A percentile compares a stretch with the other conserved stretches of the same genome.
phyloP scores from a whole-genome alignment of 2,113 vertebrate species.

The Phrynosoma blainvillii region DNA sequence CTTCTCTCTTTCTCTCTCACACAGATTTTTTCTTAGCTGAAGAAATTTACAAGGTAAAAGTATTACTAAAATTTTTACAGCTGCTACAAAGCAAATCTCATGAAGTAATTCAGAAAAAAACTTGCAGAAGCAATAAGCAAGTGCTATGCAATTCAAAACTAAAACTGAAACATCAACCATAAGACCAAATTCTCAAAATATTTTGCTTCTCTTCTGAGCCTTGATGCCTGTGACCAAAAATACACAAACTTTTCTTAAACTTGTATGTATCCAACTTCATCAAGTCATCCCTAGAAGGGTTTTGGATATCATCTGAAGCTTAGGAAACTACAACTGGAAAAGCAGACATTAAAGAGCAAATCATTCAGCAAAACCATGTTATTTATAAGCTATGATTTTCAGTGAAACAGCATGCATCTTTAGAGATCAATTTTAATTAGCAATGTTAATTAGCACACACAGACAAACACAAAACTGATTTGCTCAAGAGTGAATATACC shows the following conservation, averaged over 20 bases:
- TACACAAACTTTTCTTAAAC: background rate
- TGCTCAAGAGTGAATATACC: background rate
- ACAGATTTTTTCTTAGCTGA: background rate
- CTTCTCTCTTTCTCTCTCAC: background rate
- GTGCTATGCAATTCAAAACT: background rate
- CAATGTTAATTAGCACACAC: conserved; percentile 6
- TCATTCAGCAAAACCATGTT: conserved; percentile 18
- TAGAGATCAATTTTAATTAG: conserved; percentile 66
- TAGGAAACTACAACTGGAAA: background rate
- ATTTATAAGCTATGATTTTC: conserved; percentile 27
- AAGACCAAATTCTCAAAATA: background rate
- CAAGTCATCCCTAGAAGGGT: background rate
- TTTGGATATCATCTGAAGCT: background rate
- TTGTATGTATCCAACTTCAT: background rate
- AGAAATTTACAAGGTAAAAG: background rate
- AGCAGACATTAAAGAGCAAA: conserved; percentile 15
- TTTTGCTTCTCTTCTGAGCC: background rate
- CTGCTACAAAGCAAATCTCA: background rate
- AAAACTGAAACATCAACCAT: background rate
- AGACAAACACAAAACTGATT: background rate
- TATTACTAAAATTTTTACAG: background rate
- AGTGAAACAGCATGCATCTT: conserved; percentile 59
- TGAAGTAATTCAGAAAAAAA: conserved; percentile 34
- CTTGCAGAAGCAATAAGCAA: background rate
- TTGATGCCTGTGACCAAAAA: background rate